Conservation (phyloP, 1,140 invertebrate species). For the Trichomalopsis sarcophagae region DNA sequence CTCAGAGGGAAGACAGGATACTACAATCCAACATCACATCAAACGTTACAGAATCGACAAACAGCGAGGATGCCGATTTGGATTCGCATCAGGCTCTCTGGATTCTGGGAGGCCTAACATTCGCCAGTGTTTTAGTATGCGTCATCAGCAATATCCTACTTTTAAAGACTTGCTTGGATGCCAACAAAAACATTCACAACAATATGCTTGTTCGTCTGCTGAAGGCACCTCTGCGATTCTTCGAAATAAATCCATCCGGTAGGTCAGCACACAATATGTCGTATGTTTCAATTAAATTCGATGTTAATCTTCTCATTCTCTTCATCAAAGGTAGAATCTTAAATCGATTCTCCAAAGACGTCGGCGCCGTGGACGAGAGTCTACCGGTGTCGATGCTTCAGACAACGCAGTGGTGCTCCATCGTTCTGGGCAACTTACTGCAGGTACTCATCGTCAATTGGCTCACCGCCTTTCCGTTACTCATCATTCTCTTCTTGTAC, state of each 20-base stretch:
- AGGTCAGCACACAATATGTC: constrained; percentile 67
- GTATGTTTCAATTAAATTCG: constrained; percentile 79
- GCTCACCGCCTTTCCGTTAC: constrained; percentile 82
- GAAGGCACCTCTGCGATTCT: constrained; percentile 84
- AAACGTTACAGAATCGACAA: no score
- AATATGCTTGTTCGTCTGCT: constrained; percentile 79
- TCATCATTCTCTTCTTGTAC: constrained; percentile 81
- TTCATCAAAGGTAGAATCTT: constrained; percentile 76
- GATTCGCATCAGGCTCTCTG: not conserved
- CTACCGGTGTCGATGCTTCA: constrained; percentile 87
- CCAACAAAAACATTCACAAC: constrained; percentile 81
- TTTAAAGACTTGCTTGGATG: constrained; percentile 78
- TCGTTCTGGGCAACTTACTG: constrained; percentile 79
- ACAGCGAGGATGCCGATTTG: no score
- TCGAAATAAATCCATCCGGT: constrained; percentile 86
- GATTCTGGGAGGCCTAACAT: constrained; percentile 60
- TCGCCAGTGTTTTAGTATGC: constrained; percentile 63
- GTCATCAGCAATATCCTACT: constrained; percentile 71
- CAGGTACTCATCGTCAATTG: constrained; percentile 85
- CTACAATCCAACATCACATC: constrained; percentile 14
- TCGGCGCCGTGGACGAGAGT: constrained; percentile 89
- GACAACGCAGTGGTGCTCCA: constrained; percentile 76
- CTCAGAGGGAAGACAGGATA: constrained; percentile 60
- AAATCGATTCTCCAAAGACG: constrained; percentile 86
- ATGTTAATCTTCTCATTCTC: constrained; percentile 69